Evolutionary conservation across 53 echinoderm and acorn worm species (phyloP).

Genomic region (Crossaster papposus): DNA sequence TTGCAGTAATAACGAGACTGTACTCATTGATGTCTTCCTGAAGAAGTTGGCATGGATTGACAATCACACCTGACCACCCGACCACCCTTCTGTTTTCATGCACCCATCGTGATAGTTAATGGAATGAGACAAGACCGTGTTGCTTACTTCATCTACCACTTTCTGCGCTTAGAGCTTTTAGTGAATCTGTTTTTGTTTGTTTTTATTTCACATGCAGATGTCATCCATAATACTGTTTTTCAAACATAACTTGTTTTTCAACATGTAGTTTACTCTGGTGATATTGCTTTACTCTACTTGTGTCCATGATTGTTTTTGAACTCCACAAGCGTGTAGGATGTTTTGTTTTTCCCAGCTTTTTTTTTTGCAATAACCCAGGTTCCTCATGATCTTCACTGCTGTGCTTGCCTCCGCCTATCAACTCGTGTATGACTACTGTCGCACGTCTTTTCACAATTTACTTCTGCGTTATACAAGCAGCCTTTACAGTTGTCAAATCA

Average conservation of each 20-base stretch:
- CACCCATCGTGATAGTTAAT: conserved; percentile 27
- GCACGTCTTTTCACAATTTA: conserved; percentile 32
- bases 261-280: neutral
- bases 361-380: conserved; percentile 52
- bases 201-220: neutral
- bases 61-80: conserved; percentile 9
- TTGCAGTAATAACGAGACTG: conserved; percentile 20
- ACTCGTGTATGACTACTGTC: conserved; percentile 13
- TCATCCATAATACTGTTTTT: conserved; percentile 3
- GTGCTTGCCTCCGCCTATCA: conserved; percentile 36
- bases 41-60: conserved; percentile 53
- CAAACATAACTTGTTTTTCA: neutral
- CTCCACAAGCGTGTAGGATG: conserved; percentile 30
- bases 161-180: conserved; percentile 23
- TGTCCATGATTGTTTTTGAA: conserved; percentile 13
- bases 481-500: conserved; percentile 13
- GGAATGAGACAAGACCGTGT: neutral
- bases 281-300: neutral
- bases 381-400: conserved; percentile 38
- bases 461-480: conserved; percentile 34
- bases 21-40: conserved; percentile 10
- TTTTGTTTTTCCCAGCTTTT: conserved; percentile 10
- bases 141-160: conserved; percentile 28
- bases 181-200: conserved; percentile 9
- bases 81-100: conserved; percentile 21